Conservation (phyloP, 64 coral and sea anemone genomes). For the Acropora yongei region DNA sequence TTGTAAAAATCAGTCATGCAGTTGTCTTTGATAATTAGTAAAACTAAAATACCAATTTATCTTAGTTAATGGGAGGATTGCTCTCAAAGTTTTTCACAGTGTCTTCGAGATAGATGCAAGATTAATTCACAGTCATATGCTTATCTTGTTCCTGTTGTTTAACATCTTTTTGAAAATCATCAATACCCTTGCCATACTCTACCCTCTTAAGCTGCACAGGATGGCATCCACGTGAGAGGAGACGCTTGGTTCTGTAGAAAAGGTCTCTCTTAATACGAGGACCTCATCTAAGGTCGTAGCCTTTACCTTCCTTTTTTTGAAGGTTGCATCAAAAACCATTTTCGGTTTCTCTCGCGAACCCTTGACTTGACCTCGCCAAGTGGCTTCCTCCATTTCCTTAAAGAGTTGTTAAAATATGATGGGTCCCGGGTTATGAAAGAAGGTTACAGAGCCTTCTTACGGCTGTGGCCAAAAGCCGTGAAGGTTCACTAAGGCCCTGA, state of each 20-base stretch:
- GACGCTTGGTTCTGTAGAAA: background rate
- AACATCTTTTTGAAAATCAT: background rate
- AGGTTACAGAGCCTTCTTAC: conserved; percentile 37
- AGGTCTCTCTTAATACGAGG: background rate
- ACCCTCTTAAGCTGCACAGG: background rate
- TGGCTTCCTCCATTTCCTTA: conserved; percentile 24
- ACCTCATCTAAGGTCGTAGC: background rate
- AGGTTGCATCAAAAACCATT: too few species aligned
- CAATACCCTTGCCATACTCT: background rate
- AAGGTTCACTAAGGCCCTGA: conserved; percentile 1
- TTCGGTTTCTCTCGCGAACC: background rate
- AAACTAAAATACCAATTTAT: background rate
- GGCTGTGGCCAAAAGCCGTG: conserved; percentile 1
- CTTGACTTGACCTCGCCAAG: background rate
- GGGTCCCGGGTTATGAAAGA: conserved; percentile 19
- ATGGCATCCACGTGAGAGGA: background rate
- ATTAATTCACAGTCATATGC: background rate
- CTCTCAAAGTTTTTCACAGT: background rate
- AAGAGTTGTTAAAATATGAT: conserved; percentile 22
- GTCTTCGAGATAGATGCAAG: conserved; percentile 11
- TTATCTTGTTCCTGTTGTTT: background rate
- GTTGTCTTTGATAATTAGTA: too few species aligned
- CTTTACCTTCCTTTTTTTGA: background rate
- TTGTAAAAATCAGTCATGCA: too few species aligned
- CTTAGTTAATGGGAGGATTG: background rate